Conservation (phyloP, 2,888 invertebrate genomes). For the Andrena marginata region DNA sequence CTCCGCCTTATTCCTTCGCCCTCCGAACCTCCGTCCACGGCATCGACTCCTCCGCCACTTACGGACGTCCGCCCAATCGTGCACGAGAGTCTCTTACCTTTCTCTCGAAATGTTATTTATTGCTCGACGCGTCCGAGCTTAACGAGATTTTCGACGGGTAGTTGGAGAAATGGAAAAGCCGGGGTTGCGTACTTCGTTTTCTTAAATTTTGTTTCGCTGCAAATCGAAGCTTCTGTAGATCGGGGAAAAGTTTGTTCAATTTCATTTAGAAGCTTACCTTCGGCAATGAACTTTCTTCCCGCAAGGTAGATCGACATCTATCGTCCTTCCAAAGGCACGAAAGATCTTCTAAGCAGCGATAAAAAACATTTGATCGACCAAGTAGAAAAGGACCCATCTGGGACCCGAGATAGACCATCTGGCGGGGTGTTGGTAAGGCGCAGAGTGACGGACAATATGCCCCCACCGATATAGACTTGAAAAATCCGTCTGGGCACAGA, state of each 20-base stretch:
- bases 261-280: no score
- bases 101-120: constrained; percentile 46
- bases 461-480: constrained; percentile 19
- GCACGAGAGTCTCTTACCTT: constrained; percentile 18
- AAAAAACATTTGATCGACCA: no score
- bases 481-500: constrained; percentile 26
- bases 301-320: no score
- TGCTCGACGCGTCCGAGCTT: constrained; percentile 35
- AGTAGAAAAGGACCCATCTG: no score
- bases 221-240: no score
- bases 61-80: constrained; percentile 58
- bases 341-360: no score
- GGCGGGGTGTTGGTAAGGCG: background rate
- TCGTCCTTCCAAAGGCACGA: no score
- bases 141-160: constrained; percentile 36
- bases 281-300: no score
- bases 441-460: background rate
- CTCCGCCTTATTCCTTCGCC: constrained; percentile 68
- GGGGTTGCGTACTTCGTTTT: background rate
- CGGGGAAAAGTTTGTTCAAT: no score
- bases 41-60: constrained; percentile 50
- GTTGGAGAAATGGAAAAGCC: background rate
- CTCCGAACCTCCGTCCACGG: constrained; percentile 43
- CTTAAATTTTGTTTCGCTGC: no score
- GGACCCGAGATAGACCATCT: background rate